Conservation (phyloP, 2,113 vertebrate genomes). For the Stegastes partitus region DNA sequence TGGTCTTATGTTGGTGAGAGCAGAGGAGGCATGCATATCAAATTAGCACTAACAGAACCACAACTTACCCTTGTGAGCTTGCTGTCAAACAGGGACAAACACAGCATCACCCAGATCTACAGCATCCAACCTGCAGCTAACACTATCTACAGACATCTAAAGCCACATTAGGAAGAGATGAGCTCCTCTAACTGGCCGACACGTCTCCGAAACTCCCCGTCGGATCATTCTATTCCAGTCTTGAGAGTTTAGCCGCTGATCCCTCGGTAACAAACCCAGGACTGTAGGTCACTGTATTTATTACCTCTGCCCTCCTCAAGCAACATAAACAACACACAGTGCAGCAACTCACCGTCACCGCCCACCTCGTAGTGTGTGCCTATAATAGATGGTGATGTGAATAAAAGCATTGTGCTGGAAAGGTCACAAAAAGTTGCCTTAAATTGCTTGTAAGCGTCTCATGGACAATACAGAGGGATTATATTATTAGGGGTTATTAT, state of each 20-base stretch:
- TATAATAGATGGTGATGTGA: not conserved
- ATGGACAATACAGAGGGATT: not conserved
- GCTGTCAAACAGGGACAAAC: not conserved
- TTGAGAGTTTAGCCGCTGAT: not conserved
- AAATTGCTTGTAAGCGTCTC: conserved; percentile 1
- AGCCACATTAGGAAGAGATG: not conserved
- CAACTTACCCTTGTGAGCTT: not conserved
- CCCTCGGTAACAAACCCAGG: not conserved
- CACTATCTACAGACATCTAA: too few species aligned
- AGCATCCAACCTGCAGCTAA: too few species aligned
- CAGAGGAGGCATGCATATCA: too few species aligned
- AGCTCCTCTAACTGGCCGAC: too few species aligned
- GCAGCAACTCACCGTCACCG: not conserved
- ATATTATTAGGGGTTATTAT: not conserved
- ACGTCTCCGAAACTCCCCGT: too few species aligned
- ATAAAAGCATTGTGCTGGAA: conserved; percentile 14
- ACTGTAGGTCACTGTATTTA: not conserved
- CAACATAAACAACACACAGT: conserved; percentile 1
- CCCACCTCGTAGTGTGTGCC: not conserved
- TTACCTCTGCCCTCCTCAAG: not conserved
- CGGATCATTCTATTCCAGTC: too few species aligned
- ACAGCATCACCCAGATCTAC: not conserved
- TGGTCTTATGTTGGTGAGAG: too few species aligned
- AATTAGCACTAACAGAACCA: too few species aligned
- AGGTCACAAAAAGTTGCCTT: conserved; percentile 28